Base-by-base conservation (phyloP, 2,113 vertebrate genomes). In the Gopherus flavomarginatus region DNA sequence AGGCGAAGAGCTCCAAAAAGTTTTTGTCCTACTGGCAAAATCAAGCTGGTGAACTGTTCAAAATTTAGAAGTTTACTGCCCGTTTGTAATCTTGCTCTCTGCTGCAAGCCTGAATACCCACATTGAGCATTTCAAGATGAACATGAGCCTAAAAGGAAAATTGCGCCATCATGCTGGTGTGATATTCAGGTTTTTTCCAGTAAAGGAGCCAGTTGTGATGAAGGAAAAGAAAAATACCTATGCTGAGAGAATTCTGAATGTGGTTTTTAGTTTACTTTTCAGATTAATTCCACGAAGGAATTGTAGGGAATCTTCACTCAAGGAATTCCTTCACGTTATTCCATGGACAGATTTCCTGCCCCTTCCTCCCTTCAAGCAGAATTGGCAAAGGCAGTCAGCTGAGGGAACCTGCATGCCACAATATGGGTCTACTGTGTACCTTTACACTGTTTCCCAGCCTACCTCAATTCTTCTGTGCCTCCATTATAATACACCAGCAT, bases 111-210 rank as follows among this genome's bases (percentile, higher is more conserved):
- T 4, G 17, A 59, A 65, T 2, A 21, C 6, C 47, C 11, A 6
- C 3, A 3, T 2, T 22, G 3, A 12, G n/a, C 26, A 11, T 17
- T 26, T 35, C 59, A 2, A 1, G n/a, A 10, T 1, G 42, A 69
- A 44, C 52, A 16, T 29, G 9, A 49, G 10, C 69, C 17, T n/a
- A 38, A 8, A 27, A 13, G 65, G 62, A 35, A 59, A 16, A 27
- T 14, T 22, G 5, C 16, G 12, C 75, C 42, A 78, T 26, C 27
- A 5, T 0, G 0, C 42, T 8, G 1, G 16, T 8, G 22, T 53
- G 17, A 1, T 6, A 35, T 1, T 8, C 31, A 7, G 1, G 59
- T 26, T n/a, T 59, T 35, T 21, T 26, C 10, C 3, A 27, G 38
- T 80, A 47, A 44, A 6, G 50, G 80, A 57, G 38, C 8, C 11